Percentiles rank a stretch among this genome's conserved stretches.
Evolutionary conservation across 2,113 vertebrate genomes (phyloP).

Genomic region (Calidris pugnax): DNA sequence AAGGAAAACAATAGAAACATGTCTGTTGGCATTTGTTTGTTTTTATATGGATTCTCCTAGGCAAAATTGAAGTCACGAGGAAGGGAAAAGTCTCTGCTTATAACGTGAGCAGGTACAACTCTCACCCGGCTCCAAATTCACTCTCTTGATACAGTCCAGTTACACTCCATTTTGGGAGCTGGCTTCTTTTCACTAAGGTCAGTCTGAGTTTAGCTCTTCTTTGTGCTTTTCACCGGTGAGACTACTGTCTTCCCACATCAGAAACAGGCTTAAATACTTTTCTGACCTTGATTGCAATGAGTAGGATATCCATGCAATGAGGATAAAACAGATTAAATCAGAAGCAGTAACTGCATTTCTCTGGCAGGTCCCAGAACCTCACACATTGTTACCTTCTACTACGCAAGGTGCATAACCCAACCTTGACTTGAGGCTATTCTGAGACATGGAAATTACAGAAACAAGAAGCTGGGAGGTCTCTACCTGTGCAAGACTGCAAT

Average conservation of each 20-base stretch:
- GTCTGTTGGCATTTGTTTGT: conserved; percentile 60
- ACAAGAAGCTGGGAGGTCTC: neutral
- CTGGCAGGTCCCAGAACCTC: neutral
- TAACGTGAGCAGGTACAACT: neutral
- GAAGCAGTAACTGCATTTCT: neutral
- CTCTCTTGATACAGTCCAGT: neutral
- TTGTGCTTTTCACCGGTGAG: neutral
- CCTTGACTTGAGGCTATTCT: neutral
- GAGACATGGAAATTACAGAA: neutral
- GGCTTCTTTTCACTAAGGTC: neutral
- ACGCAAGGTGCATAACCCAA: neutral
- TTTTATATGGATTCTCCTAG: conserved; percentile 37
- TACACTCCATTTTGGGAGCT: neutral
- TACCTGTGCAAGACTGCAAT: neutral
- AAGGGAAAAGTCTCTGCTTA: neutral
- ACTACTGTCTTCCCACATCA: conserved; percentile 13
- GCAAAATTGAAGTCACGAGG: neutral
- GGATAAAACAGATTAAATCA: conserved; percentile 17
- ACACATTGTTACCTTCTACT: neutral
- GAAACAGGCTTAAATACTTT: conserved; percentile 15
- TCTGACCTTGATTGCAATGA: conserved; percentile 27
- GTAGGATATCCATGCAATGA: neutral
- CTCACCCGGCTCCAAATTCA: neutral
- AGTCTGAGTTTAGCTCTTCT: neutral
- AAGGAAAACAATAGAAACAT: conserved; percentile 57